Evolutionary conservation across 2,797 vertebrate genomes (phyloP).

Genomic region (Prionace glauca): DNA sequence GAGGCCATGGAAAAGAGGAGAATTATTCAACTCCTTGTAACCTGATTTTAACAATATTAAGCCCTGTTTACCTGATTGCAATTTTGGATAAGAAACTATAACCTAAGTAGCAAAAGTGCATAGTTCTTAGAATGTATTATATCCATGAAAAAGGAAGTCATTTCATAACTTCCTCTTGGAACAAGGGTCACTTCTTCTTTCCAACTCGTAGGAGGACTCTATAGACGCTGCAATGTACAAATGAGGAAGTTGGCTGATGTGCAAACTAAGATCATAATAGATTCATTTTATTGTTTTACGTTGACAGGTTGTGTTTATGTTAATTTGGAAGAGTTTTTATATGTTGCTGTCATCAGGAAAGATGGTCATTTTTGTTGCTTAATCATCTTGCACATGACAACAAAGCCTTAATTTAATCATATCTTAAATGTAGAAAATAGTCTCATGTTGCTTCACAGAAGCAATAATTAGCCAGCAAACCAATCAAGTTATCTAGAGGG

Average conservation of each 20-base stretch:
- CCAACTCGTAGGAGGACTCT: neutral
- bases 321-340: neutral
- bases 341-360: neutral
- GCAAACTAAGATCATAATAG: neutral
- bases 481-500: neutral
- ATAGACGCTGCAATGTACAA: neutral
- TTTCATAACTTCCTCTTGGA: constrained; percentile 46
- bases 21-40: too few species aligned
- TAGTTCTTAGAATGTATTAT: neutral
- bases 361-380: neutral
- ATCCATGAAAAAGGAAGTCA: constrained; percentile 44
- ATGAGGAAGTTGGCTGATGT: neutral
- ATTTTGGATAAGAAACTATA: neutral
- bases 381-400: neutral
- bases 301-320: neutral
- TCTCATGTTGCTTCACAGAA: neutral
- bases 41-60: too few species aligned
- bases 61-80: neutral
- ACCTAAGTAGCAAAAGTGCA: neutral
- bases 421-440: neutral
- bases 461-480: neutral
- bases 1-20: too few species aligned
- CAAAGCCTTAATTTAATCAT: neutral
- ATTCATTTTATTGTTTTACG: neutral
- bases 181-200: constrained; percentile 48